Percentiles rank a stretch among this genome's conserved stretches.
phyloP scores from a whole-genome alignment of 2,113 vertebrate genomes.

The Serilophus lunatus region DNA sequence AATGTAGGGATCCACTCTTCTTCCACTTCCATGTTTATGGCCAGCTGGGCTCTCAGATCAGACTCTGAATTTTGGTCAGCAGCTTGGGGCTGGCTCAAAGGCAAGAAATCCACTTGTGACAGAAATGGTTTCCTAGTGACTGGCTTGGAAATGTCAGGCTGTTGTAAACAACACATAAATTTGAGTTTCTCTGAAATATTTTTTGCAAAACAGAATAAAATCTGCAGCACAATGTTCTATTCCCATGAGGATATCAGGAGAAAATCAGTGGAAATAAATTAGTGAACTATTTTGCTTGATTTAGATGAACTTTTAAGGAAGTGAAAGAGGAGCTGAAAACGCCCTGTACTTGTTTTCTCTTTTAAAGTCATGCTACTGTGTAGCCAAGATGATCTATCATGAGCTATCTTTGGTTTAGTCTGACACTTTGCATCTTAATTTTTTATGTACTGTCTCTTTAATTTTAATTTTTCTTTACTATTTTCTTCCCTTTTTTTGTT shows the following conservation, averaged over 20 bases:
- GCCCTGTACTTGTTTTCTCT: background rate
- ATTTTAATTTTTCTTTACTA: background rate
- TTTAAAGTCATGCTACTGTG: background rate
- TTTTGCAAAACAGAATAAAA: background rate
- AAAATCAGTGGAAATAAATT: background rate
- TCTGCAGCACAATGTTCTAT: background rate
- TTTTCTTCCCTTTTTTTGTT: background rate
- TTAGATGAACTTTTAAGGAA: background rate
- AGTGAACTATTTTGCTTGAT: background rate
- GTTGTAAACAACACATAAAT: background rate
- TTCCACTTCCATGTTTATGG: background rate
- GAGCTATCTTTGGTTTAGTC: background rate
- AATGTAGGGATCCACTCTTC: background rate
- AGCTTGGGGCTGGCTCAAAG: background rate
- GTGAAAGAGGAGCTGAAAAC: background rate
- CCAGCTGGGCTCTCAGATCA: background rate
- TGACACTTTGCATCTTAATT: background rate
- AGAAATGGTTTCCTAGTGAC: background rate
- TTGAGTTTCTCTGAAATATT: background rate
- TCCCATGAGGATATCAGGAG: background rate
- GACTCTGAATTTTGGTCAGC: background rate
- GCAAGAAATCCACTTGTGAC: background rate
- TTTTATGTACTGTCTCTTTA: background rate
- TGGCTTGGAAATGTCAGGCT: background rate
- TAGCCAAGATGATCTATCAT: background rate